Base-by-base conservation (phyloP, 2,797 vertebrate genomes). In the Enteromius anoplus region DNA sequence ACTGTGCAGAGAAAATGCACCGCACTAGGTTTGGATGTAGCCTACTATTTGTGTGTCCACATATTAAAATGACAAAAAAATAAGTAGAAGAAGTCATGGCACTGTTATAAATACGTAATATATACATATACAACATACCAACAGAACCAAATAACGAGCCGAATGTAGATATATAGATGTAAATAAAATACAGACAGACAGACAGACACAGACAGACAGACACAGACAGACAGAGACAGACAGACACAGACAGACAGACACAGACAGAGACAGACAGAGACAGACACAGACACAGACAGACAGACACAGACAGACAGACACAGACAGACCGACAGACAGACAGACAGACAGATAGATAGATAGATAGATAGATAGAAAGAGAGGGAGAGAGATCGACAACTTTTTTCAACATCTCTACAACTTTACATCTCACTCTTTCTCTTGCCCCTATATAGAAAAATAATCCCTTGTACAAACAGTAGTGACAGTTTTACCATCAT, bases 401-500 rank as follows among this genome's bases (percentile, higher is more conserved):
- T 32, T 32, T 15, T 23, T 11, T 40, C 34, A 68, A 40, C 65
- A 73, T 42, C 34, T 23, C 76, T 26, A 49, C 42, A 32, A 47
- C 19, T 53, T 66, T 6, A 51, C n/a, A 51, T 60, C 23, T 42
- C 45, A 23, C 15, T 40, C 40, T 32, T 49, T 65, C n/a, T 73
- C 9, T 62, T 26, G 70, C 5, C 14, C 3, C 21, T 34, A 51
- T 37, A 51, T 26, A n/a, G 29, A 73, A 73, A 73, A 75, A 76
- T 58, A 6, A 70, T 53, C 51, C 19, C 37, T 70, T 76, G 23
- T 32, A 68, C 12, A 47, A 55, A 77, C 62, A 83, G 29, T 60
- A 23, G 82, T 78, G 82, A 77, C 75, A 70, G 55, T 69, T 83
- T 83, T 40, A 71, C 37, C 62, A 70, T 69, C 64, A 45, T 77